A percentile compares a stretch with the other conserved stretches of the same genome.
Conservation (phyloP, 2,797 vertebrate species). For the Schizothorax lantsangensis region DNA sequence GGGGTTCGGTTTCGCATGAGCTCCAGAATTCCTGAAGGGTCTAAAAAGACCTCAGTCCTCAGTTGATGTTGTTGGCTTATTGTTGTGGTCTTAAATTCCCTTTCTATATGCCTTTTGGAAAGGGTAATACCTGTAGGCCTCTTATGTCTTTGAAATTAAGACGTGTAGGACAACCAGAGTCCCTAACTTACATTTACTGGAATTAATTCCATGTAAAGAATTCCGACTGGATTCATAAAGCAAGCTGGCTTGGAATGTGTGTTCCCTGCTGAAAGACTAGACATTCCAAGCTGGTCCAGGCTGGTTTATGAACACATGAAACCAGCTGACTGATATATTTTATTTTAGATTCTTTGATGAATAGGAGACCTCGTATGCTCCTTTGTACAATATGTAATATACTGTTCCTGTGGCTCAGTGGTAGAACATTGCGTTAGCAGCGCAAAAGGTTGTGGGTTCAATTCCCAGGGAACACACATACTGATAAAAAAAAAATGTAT, state of each 20-base stretch:
- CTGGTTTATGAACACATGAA: neutral
- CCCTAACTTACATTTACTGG: neutral
- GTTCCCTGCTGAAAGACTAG: neutral
- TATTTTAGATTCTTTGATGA: neutral
- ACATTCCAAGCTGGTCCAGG: neutral
- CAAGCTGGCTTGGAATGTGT: neutral
- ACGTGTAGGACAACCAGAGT: slow-evolving; percentile 2
- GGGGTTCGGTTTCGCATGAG: neutral
- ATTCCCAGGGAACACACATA: no score
- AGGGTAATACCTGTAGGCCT: slow-evolving; percentile 23
- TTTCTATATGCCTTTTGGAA: slow-evolving; percentile 24
- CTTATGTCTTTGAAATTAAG: slow-evolving; percentile 40
- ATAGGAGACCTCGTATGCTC: no score
- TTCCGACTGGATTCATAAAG: slow-evolving; percentile 18
- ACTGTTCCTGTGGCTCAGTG: no score
- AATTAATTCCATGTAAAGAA: slow-evolving; percentile 19
- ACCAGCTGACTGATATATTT: neutral
- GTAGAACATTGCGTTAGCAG: no score
- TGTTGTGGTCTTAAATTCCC: slow-evolving; percentile 36
- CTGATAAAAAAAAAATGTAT: no score
- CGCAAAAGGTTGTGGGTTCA: no score
- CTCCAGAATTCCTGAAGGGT: slow-evolving; percentile 35
- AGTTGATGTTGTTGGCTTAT: slow-evolving; percentile 28
- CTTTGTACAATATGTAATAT: no score
- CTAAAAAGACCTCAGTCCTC: slow-evolving; percentile 22